These are phyloP conservation scores for Orgyia antiqua DNA, from an alignment of 2,888 invertebrate species.

Conservation along the genomic window DNA sequence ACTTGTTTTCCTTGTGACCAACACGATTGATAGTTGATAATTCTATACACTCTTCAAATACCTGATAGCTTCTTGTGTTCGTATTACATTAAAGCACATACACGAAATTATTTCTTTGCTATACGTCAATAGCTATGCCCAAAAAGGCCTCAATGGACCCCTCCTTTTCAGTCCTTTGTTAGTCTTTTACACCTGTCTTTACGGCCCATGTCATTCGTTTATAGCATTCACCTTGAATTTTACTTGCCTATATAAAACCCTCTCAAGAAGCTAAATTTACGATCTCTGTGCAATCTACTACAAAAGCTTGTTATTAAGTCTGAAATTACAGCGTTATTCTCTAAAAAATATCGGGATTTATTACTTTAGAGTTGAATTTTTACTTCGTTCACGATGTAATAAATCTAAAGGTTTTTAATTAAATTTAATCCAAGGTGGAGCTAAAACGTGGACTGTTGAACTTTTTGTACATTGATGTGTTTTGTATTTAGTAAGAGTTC, in stretches of 20 bases:
- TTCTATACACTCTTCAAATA: constrained; percentile 1
- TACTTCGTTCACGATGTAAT: constrained; percentile 8
- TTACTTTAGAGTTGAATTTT: constrained; percentile 9
- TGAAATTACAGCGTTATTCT: constrained; percentile 8
- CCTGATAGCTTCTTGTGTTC: constrained; percentile 45
- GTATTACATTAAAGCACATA: constrained; percentile 42
- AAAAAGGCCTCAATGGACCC: constrained; percentile 41
- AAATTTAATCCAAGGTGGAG: constrained; percentile 34
- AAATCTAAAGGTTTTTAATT: constrained; percentile 23
- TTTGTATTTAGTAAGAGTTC: constrained; percentile 37
- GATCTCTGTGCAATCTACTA: constrained; percentile 21
- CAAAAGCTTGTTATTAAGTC: constrained; percentile 18
- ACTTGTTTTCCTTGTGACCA: too few relatives aligned
- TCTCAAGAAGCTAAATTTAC: constrained; percentile 17
- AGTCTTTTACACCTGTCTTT: constrained; percentile 34
- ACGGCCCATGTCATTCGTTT: constrained; percentile 42
- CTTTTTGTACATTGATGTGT: constrained; percentile 25
- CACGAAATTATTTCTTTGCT: constrained; percentile 24
- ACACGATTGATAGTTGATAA: background rate
- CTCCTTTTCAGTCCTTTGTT: constrained; percentile 26
- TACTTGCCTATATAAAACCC: constrained; percentile 17
- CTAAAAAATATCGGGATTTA: constrained; percentile 2
- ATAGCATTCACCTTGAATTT: constrained; percentile 43
- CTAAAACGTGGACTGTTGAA: constrained; percentile 22
- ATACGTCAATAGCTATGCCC: constrained; percentile 36